Conservation (phyloP, 1,140 invertebrate species). For the Latrodectus geometricus region DNA sequence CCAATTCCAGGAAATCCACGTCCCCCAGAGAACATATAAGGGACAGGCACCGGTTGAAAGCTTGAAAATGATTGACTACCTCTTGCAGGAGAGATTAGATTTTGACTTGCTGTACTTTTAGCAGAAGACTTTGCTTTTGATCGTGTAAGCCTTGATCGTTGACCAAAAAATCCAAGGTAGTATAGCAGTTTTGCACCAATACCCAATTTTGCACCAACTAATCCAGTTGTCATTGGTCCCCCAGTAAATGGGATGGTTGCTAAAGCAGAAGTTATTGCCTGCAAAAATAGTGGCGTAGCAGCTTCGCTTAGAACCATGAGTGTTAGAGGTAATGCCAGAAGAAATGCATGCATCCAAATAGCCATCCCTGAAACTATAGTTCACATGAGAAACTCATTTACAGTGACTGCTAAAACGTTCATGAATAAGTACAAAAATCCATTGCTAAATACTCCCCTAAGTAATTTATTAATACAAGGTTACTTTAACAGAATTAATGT, state of each 20-base stretch:
- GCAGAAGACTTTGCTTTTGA: background rate
- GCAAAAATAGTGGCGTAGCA: constrained; percentile 11
- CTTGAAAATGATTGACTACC: background rate
- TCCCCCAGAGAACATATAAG: constrained; percentile 30
- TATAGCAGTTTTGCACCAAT: constrained; percentile 44
- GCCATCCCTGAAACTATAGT: too few species aligned
- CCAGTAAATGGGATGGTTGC: constrained; percentile 29
- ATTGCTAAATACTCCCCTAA: too few species aligned
- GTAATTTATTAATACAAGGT: too few species aligned
- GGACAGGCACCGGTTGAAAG: constrained; percentile 13
- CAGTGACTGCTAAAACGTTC: too few species aligned
- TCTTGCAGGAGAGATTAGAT: too few species aligned
- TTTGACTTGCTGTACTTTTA: background rate
- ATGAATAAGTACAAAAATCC: too few species aligned
- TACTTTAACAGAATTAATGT: too few species aligned
- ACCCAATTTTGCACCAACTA: constrained; percentile 44
- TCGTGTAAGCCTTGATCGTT: background rate
- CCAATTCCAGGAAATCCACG: constrained; percentile 10
- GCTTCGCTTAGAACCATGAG: background rate
- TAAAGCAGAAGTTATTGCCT: constrained; percentile 50
- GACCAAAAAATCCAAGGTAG: constrained; percentile 43
- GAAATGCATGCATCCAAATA: too few species aligned
- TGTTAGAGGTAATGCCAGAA: too few species aligned
- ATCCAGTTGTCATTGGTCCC: constrained; percentile 36
- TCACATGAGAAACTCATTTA: too few species aligned